Percentiles rank a stretch among this genome's conserved stretches.
phyloP scores from a whole-genome alignment of 1,140 invertebrate species.

The Bombus confusus region DNA sequence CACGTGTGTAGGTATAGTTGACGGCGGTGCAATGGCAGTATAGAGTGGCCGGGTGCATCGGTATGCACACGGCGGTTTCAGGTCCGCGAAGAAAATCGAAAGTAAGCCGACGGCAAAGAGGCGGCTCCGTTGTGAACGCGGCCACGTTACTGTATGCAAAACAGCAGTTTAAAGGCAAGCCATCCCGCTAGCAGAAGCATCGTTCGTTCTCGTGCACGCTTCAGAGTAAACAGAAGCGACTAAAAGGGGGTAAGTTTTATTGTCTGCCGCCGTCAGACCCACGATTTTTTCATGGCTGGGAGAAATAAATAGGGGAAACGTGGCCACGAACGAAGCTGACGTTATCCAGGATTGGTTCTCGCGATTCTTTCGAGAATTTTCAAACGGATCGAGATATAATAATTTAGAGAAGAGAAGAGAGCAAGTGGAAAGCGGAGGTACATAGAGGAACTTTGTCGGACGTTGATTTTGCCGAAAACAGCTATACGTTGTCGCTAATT shows the following conservation, averaged over 20 bases:
- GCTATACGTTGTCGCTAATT: background rate
- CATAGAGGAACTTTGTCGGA: too few relatives aligned
- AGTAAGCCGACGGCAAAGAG: constrained; percentile 69
- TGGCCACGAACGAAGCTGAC: constrained; percentile 45
- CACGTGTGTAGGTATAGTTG: constrained; percentile 27
- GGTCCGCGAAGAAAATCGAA: constrained; percentile 70
- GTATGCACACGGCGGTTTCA: constrained; percentile 55
- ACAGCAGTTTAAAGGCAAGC: constrained; percentile 64
- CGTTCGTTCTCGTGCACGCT: constrained; percentile 16
- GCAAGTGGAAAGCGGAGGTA: too few relatives aligned
- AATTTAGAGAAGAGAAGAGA: too few relatives aligned
- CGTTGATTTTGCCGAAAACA: too few relatives aligned
- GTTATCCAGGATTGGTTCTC: too few relatives aligned
- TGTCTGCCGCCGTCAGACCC: constrained; percentile 10
- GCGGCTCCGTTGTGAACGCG: constrained; percentile 58
- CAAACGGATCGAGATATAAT: too few relatives aligned
- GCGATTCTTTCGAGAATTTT: too few relatives aligned
- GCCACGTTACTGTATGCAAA: constrained; percentile 74
- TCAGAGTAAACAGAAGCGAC: constrained; percentile 48
- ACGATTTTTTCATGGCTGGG: background rate
- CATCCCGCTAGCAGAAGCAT: constrained; percentile 32
- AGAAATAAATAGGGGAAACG: background rate
- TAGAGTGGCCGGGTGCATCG: constrained; percentile 48
- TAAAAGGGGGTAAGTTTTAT: constrained; percentile 54
- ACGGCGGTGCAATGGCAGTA: background rate